Evolutionary conservation across 2,888 invertebrate genomes (phyloP).

Genomic region (Ganaspis brasiliensis): DNA sequence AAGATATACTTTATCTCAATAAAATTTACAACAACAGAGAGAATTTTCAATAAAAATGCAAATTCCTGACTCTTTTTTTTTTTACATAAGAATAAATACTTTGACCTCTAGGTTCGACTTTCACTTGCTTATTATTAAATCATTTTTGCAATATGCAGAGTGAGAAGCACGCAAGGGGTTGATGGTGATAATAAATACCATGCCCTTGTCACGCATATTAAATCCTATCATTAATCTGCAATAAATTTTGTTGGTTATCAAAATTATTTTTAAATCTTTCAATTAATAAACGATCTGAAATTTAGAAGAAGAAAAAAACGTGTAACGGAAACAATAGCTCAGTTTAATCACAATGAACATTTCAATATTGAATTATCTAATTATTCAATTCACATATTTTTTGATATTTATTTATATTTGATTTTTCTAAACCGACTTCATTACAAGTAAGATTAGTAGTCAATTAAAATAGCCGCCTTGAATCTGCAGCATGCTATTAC

Average conservation of each 20-base stretch:
- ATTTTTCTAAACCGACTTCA: background rate
- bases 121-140: background rate
- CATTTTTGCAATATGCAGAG: conserved; percentile 5
- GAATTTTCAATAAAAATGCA: background rate
- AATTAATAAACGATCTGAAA: background rate
- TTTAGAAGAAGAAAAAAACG: background rate
- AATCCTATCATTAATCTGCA: background rate
- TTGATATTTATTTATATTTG: background rate
- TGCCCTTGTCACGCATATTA: conserved; percentile 21
- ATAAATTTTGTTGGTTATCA: background rate
- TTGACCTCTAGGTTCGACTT: background rate
- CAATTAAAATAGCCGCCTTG: conserved; percentile 50
- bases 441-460: background rate
- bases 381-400: background rate
- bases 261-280: background rate
- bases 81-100: conserved; percentile 16
- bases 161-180: conserved; percentile 19
- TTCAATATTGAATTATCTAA: too few species aligned
- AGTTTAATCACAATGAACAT: too few species aligned
- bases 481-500: conserved; percentile 51
- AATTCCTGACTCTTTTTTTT: background rate
- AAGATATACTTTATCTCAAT: background rate
- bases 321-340: too few species aligned
- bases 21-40: background rate
- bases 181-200: conserved; percentile 6